Percentiles rank a stretch among this genome's conserved stretches.
Conservation (phyloP, 1,140 invertebrate genomes). For the Diachasma alloeum region DNA sequence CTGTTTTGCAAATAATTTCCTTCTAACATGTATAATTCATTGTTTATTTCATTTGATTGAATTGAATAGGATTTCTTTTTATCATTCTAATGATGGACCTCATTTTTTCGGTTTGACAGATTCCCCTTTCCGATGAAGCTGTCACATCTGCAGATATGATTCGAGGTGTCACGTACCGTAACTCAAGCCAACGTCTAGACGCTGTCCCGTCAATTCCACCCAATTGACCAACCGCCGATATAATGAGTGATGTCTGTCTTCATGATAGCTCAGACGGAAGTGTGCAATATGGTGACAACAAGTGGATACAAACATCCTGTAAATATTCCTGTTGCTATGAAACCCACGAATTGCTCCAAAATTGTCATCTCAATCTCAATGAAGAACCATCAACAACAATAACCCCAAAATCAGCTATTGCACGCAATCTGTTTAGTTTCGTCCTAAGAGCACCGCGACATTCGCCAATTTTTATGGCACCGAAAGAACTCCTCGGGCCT, state of each 20-base stretch:
- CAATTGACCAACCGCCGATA: conserved; percentile 50
- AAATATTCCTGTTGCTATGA: no score
- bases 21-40: no score
- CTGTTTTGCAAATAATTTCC: no score
- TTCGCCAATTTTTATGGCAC: not conserved
- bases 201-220: conserved; percentile 55
- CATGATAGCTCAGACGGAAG: conserved; percentile 43
- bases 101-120: not conserved
- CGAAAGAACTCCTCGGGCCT: not conserved
- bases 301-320: not conserved
- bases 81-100: not conserved
- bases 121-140: not conserved
- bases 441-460: not conserved
- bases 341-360: no score
- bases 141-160: not conserved
- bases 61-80: no score
- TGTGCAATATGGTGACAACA: conserved; percentile 38
- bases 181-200: conserved; percentile 45
- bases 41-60: no score
- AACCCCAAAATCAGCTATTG: not conserved
- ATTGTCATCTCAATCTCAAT: not conserved
- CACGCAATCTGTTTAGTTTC: not conserved
- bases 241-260: conserved; percentile 39
- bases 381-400: not conserved
- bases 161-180: not conserved